Percentiles rank a stretch among this genome's conserved stretches.
Evolutionary conservation across 2,113 vertebrate genomes (phyloP).

Genomic region (Clarias macrocephalus): DNA sequence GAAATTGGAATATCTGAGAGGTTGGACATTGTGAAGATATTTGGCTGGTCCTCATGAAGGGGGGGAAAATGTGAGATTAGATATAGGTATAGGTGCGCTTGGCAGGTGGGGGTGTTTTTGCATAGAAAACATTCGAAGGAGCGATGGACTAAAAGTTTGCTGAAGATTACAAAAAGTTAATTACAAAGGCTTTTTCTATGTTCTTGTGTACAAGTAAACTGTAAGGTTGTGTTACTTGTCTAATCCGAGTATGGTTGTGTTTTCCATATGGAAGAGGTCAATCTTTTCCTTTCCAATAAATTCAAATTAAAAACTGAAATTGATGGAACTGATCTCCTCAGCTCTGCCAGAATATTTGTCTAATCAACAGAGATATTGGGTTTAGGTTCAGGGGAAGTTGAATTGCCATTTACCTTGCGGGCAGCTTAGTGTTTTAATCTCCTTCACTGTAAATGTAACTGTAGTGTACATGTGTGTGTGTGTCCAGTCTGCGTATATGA

Average conservation of each 20-base stretch:
- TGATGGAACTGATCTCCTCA: not conserved
- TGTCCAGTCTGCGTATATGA: constrained; percentile 22
- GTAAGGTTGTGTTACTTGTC: not conserved
- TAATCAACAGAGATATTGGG: not conserved
- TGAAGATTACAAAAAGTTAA: not conserved
- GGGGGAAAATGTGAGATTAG: not conserved
- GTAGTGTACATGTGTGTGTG: not conserved
- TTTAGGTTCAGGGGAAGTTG: not conserved
- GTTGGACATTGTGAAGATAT: not conserved
- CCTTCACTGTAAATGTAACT: not conserved
- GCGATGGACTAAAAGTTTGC: not conserved
- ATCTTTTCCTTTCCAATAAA: not conserved
- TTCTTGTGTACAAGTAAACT: not conserved
- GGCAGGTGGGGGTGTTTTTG: not conserved
- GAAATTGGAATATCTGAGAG: not conserved
- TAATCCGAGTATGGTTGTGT: not conserved
- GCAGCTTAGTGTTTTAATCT: not conserved
- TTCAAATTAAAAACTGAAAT: not conserved
- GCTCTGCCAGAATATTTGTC: not conserved
- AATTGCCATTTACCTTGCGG: not conserved
- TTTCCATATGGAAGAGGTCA: not conserved
- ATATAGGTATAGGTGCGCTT: not conserved
- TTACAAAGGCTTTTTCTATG: not conserved
- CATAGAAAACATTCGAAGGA: not conserved
- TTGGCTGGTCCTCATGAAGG: not conserved